Conservation (phyloP, 2,113 vertebrate genomes). For the Phyllostomus hastatus region DNA sequence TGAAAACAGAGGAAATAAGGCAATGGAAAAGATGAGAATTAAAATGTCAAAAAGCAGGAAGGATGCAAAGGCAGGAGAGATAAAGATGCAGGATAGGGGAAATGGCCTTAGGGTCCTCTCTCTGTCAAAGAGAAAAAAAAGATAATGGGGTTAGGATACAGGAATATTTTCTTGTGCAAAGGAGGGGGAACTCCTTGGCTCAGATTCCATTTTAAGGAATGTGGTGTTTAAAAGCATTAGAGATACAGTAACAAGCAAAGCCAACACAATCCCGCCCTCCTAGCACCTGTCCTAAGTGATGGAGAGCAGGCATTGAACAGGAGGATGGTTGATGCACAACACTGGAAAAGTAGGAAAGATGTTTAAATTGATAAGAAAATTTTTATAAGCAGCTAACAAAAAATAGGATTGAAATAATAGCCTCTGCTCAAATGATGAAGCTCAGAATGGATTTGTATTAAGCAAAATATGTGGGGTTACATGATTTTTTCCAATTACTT, state of each 20-base stretch:
- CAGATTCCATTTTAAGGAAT: neutral
- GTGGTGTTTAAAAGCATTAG: neutral
- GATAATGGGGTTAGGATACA: neutral
- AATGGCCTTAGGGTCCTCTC: neutral
- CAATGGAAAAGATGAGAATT: neutral
- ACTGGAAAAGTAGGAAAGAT: neutral
- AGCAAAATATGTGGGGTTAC: neutral
- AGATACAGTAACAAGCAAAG: neutral
- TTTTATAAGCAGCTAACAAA: neutral
- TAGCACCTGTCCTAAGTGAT: neutral
- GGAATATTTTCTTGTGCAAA: neutral
- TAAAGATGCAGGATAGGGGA: neutral
- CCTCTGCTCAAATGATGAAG: neutral
- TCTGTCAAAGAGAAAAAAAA: neutral
- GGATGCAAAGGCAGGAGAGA: neutral
- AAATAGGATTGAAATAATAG: neutral
- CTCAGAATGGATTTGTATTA: neutral
- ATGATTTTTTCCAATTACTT: neutral
- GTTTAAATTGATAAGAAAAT: neutral
- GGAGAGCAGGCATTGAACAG: neutral
- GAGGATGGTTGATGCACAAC: neutral
- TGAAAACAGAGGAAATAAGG: neutral
- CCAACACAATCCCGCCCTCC: too few relatives aligned
- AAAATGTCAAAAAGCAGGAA: neutral
- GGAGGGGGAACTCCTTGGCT: neutral